phyloP scores from a whole-genome alignment of 2,888 invertebrate species.

The Ceramica pisi region DNA sequence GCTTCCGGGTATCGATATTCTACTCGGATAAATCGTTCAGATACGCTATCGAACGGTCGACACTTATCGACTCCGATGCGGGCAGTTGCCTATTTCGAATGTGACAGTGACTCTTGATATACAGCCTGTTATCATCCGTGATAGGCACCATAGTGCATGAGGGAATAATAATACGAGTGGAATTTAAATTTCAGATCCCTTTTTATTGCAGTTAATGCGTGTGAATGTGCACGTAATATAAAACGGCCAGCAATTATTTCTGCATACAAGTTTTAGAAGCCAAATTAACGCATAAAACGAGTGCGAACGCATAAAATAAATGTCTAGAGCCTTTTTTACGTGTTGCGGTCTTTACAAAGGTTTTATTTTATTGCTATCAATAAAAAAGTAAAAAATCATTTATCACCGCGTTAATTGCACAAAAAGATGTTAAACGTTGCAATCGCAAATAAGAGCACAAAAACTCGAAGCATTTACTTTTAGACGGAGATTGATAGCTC shows the following conservation, averaged over 20 bases:
- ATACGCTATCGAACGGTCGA: constrained; percentile 68
- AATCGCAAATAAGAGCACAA: constrained; percentile 65
- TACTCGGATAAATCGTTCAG: constrained; percentile 69
- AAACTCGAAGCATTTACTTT: constrained; percentile 73
- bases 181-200: constrained; percentile 25
- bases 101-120: constrained; percentile 63
- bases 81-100: constrained; percentile 66
- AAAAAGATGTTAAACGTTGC: constrained; percentile 67
- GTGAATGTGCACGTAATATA: constrained; percentile 37
- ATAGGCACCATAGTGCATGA: constrained; percentile 39
- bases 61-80: constrained; percentile 68
- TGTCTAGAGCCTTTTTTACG: constrained; percentile 59
- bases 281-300: constrained; percentile 59
- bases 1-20: constrained; percentile 70
- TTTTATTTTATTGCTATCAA: constrained; percentile 62
- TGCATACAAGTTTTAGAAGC: constrained; percentile 61
- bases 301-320: constrained; percentile 61
- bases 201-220: constrained; percentile 30
- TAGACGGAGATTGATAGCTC: constrained; percentile 75
- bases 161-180: constrained; percentile 16
- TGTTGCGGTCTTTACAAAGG: constrained; percentile 58
- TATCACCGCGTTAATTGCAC: constrained; percentile 66
- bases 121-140: constrained; percentile 63
- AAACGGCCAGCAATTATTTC: constrained; percentile 43
- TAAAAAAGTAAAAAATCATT: constrained; percentile 63